Evolutionary conservation across 2,113 vertebrate genomes (phyloP).

Genomic region (Ondatra zibethicus): DNA sequence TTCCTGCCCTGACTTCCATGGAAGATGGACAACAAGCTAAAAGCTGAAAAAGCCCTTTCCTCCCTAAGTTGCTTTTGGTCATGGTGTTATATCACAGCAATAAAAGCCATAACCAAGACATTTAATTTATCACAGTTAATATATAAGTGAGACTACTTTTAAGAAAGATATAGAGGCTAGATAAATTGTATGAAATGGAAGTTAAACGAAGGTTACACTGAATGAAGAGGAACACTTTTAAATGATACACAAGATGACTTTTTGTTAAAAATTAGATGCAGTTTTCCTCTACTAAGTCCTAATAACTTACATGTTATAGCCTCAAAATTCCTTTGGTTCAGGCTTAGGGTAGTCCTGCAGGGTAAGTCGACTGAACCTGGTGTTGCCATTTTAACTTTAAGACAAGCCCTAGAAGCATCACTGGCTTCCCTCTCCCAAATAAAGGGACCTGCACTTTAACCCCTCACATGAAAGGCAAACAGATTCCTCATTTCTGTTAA

Average conservation of each 20-base stretch:
- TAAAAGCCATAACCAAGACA: background rate
- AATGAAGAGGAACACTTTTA: background rate
- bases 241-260: background rate
- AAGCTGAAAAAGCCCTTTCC: background rate
- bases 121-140: background rate
- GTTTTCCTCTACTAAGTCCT: background rate
- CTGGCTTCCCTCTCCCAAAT: background rate
- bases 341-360: background rate
- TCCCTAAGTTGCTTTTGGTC: background rate
- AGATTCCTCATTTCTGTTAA: background rate
- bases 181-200: background rate
- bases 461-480: background rate
- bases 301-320: background rate
- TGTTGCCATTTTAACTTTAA: background rate
- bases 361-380: background rate
- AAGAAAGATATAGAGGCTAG: background rate
- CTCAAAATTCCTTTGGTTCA: slow-evolving; percentile 17
- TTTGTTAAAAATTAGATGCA: slow-evolving; percentile 4
- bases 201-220: background rate
- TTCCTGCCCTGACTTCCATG: background rate
- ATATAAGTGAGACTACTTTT: background rate
- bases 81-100: background rate
- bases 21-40: background rate
- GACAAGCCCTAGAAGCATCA: background rate
- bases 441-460: background rate